Base-by-base conservation (phyloP, 2,113 vertebrate genomes). In the Sphyrna mokarran region DNA sequence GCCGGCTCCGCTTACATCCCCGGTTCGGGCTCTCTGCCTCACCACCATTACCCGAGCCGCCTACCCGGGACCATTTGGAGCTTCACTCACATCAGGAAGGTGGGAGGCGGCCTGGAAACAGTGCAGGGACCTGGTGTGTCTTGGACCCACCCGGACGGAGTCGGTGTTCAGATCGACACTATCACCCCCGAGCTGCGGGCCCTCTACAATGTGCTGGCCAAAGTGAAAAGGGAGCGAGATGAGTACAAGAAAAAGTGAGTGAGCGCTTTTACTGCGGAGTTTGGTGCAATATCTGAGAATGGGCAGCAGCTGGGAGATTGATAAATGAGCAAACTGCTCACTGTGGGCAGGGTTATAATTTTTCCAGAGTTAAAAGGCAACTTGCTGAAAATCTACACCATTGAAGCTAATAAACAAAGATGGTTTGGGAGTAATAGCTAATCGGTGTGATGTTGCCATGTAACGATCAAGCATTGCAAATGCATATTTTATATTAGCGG, bases 111-210 rank as follows among this genome's bases (percentile, higher is more conserved):
- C 37, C 97, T 97, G 0, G 99, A 99, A 97, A 98, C 98, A 0
- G 97, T 98, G 96, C 98, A 98, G 95, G 99, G 99, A 66, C 98
- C 99, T 0, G 98, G 99, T 9, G 98, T 99, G 96, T 99, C 99
- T 58, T 99, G 99, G 99, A 96, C 98, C 40, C 99, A 99, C 96
- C 98, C 99, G 1, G 99, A 99, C 69, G 99, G 99, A 9, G 99
- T 99, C 7, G 99, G 99, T 3, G 99, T 99, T 95, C 99, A 99
- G 98, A 99, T 99, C 72, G 99, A 99, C 97, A 99, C 99, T 97
- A 99, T 99, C 97, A 99, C 99, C 37, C 99, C 99, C 0, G 99
- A 99, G 97, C 99, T 99, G 96, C 97, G 99, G n/a, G 99, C 99
- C 1, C 98, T 99, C 69, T 99, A 99, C 97, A 99, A 99, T 95